Conservation (phyloP, 2,113 vertebrate species). For the Myiopsitta monachus region DNA sequence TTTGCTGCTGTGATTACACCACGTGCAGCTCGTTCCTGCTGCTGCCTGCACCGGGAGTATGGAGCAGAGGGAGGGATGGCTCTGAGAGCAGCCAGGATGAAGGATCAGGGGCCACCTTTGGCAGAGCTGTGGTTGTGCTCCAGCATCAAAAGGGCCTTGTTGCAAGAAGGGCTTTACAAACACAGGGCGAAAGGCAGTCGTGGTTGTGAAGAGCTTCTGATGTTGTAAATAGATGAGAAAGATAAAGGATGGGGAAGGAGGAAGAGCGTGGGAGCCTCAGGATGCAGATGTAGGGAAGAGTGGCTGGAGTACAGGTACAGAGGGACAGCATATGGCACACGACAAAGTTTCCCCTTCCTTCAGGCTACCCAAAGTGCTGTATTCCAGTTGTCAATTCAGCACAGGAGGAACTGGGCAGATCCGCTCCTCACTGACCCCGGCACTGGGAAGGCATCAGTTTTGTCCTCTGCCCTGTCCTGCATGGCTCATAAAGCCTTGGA, state of each 20-base stretch:
- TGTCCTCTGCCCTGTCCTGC: background rate
- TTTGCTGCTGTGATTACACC: background rate
- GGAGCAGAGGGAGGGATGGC: background rate
- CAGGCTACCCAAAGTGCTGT: background rate
- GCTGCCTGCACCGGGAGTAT: accelerated
- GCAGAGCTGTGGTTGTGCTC: background rate
- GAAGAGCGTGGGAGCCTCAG: background rate
- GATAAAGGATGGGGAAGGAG: background rate
- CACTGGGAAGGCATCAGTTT: accelerated
- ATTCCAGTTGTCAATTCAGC: background rate
- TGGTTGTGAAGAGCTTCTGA: background rate
- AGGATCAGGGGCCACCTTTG: background rate
- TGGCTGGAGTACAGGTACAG: background rate
- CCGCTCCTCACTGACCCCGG: accelerated
- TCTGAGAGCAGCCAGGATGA: background rate
- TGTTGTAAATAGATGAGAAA: background rate
- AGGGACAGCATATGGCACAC: background rate
- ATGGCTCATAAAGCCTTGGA: accelerated
- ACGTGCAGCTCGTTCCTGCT: accelerated
- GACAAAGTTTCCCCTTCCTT: background rate
- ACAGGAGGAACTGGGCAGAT: accelerated
- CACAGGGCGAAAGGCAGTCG: accelerated
- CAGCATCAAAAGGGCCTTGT: background rate
- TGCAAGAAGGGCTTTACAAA: background rate
- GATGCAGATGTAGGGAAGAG: background rate